A percentile compares a stretch with the other conserved stretches of the same genome.
Evolutionary conservation across 2,888 invertebrate genomes (phyloP).

Genomic region (Spodoptera littoralis): DNA sequence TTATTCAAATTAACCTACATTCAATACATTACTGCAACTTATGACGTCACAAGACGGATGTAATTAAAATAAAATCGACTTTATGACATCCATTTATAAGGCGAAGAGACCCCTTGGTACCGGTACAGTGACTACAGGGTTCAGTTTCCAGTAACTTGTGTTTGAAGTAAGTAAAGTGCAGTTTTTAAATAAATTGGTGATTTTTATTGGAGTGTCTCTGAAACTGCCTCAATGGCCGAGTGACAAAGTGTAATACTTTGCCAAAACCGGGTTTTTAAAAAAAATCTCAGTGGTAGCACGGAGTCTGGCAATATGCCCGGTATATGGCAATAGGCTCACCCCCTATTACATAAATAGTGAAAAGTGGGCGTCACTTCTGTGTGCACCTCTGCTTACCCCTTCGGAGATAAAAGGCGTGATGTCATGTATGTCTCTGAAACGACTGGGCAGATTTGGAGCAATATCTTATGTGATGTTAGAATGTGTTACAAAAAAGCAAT

Average conservation of each 20-base stretch:
- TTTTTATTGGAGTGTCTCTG: neutral
- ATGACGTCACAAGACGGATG: conserved; percentile 44
- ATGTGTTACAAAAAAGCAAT: no score
- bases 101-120: conserved; percentile 2
- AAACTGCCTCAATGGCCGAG: no score
- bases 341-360: no score
- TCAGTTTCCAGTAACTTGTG: conserved; percentile 2
- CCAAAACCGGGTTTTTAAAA: no score
- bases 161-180: conserved; percentile 30
- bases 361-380: no score
- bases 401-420: no score
- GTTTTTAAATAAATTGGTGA: neutral
- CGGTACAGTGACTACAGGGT: conserved; percentile 3
- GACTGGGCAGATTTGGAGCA: neutral
- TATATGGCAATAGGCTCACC: no score
- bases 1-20: conserved; percentile 30
- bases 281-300: no score
- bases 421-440: neutral
- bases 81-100: conserved; percentile 43
- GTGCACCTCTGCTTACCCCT: no score
- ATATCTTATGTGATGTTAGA: no score
- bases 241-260: no score
- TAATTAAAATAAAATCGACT: conserved; percentile 50
- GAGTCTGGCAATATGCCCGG: no score
- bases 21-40: conserved; percentile 31